These are phyloP conservation scores for Zoroaster sp. DNA, from an alignment of 53 echinoderm and acorn worm species.

Conservation along the genomic window DNA sequence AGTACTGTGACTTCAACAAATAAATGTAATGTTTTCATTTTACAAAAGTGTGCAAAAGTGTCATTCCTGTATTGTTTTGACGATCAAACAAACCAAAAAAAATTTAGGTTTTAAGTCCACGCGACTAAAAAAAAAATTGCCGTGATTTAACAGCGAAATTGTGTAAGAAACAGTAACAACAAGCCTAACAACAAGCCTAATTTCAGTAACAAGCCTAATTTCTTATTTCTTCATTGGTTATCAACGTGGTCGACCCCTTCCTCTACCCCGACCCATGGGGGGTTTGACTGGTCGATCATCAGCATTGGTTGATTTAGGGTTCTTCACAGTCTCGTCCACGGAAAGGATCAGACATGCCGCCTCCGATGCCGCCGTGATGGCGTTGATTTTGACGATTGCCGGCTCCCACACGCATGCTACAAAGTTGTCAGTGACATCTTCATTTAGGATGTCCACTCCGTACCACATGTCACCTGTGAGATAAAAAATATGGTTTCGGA, in stretches of 20 bases:
- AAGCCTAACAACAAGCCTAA: no score
- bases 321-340: conserved; percentile 92
- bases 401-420: conserved; percentile 98
- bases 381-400: conserved; percentile 95
- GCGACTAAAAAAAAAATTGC: no score
- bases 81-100: no score
- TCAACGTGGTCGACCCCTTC: conserved; percentile 72
- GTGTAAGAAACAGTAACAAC: no score
- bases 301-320: conserved; percentile 82
- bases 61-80: no score
- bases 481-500: no score
- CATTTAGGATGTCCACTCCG: conserved; percentile 92
- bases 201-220: no score
- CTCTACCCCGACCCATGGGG: conserved; percentile 87
- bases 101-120: no score
- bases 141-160: no score
- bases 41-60: no score
- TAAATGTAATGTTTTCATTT: no score
- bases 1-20: no score
- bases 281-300: conserved; percentile 83
- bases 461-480: conserved; percentile 83
- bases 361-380: conserved; percentile 96
- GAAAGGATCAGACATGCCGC: conserved; percentile 96
- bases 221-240: neutral
- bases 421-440: conserved; percentile 85